These are phyloP conservation scores for Poecilus cupreus DNA, from an alignment of 2,888 invertebrate species.

Conservation along the genomic window DNA sequence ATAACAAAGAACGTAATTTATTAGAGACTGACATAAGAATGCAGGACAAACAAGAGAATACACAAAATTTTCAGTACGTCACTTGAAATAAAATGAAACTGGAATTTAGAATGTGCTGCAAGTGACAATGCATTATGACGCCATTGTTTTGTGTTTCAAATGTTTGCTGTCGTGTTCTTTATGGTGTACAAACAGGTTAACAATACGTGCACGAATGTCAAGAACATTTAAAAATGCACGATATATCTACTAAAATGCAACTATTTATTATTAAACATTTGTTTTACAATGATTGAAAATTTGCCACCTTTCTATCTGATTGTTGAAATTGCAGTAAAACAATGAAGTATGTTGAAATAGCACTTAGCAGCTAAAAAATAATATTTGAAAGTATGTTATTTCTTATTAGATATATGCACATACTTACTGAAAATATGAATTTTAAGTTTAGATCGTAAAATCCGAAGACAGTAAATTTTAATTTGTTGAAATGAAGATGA, in stretches of 20 bases:
- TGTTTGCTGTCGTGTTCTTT: too few species aligned
- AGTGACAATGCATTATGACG: too few species aligned
- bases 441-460: conserved; percentile 29
- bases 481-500: conserved; percentile 42
- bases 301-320: not conserved
- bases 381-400: not conserved
- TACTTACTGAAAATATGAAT: conserved; percentile 46
- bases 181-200: too few species aligned
- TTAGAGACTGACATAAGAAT: too few species aligned
- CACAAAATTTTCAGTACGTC: too few species aligned
- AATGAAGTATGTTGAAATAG: conserved; percentile 39
- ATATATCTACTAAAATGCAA: not conserved
- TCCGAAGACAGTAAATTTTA: conserved; percentile 26
- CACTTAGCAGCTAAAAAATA: conserved; percentile 25
- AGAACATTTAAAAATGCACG: too few species aligned
- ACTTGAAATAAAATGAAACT: too few species aligned
- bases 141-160: too few species aligned
- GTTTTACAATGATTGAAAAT: not conserved
- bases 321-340: conserved; percentile 38
- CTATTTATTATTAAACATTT: not conserved
- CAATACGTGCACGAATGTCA: too few species aligned
- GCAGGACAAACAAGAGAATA: too few species aligned
- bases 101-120: too few species aligned
- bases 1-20: too few species aligned
- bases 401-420: not conserved